Conservation (phyloP, 2,888 invertebrate genomes). For the Xestia sexstrigata region DNA sequence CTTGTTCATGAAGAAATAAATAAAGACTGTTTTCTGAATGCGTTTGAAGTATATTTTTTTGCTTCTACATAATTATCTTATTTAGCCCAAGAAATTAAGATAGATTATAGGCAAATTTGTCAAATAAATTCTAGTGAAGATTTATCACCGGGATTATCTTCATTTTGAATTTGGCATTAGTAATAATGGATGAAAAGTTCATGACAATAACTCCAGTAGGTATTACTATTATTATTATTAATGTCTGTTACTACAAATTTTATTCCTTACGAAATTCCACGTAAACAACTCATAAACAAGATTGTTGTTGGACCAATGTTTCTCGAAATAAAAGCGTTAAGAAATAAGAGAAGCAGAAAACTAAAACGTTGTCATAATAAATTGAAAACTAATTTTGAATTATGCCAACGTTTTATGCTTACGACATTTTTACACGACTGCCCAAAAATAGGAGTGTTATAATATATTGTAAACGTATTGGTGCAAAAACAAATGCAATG, state of each 20-base stretch:
- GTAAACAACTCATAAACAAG: background rate
- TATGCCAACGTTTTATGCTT: too few species aligned
- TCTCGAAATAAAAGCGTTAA: background rate
- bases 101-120: background rate
- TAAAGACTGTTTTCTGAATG: background rate
- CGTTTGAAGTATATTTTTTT: slow-evolving; percentile 1
- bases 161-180: background rate
- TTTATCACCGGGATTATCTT: background rate
- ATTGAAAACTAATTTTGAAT: too few species aligned
- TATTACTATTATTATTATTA: too few species aligned
- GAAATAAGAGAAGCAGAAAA: background rate
- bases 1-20: slow-evolving; percentile 10
- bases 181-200: background rate
- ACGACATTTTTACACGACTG: too few species aligned
- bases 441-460: too few species aligned
- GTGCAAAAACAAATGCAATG: background rate
- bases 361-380: too few species aligned
- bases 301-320: background rate
- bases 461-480: too few species aligned
- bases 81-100: background rate
- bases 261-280: background rate
- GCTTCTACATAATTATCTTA: background rate
- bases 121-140: background rate
- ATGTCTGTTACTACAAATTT: background rate
- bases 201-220: too few species aligned